phyloP scores from a whole-genome alignment of 1,140 invertebrate species.

The Propsilocerus akamusi region DNA sequence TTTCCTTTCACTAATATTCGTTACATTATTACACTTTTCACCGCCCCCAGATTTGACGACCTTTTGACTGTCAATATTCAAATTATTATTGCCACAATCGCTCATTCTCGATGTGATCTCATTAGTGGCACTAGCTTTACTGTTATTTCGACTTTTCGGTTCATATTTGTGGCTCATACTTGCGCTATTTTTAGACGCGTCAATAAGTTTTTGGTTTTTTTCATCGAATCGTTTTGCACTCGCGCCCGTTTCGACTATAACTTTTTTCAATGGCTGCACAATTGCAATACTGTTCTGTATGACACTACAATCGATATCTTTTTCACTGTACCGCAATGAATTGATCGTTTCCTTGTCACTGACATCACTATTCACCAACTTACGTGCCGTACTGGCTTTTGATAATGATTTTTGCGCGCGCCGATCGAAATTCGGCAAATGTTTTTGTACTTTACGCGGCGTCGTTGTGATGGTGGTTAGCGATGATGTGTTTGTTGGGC shows the following conservation, averaged over 20 bases:
- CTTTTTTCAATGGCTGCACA: slow-evolving; percentile 7
- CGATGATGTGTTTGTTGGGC: neutral
- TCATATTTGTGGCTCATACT: neutral
- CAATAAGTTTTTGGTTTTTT: neutral
- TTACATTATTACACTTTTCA: neutral
- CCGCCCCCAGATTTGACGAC: neutral
- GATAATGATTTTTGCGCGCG: neutral
- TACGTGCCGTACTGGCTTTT: neutral
- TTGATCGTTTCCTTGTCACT: slow-evolving; percentile 5
- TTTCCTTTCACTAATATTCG: neutral
- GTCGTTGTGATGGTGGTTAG: neutral
- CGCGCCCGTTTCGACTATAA: neutral
- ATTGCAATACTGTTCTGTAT: slow-evolving; percentile 7
- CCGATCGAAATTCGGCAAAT: slow-evolving; percentile 3
- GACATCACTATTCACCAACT: neutral
- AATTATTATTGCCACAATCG: neutral
- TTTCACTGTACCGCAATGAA: neutral
- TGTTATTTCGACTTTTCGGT: neutral
- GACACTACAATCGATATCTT: slow-evolving; percentile 4
- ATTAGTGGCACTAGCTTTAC: neutral
- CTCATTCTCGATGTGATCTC: neutral
- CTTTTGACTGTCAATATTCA: neutral
- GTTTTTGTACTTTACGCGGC: neutral
- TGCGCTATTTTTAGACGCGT: neutral
- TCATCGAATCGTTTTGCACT: neutral